These are phyloP conservation scores for Ailuropoda melanoleuca DNA, from an alignment of 2,113 vertebrate genomes.

Conservation along the genomic window DNA sequence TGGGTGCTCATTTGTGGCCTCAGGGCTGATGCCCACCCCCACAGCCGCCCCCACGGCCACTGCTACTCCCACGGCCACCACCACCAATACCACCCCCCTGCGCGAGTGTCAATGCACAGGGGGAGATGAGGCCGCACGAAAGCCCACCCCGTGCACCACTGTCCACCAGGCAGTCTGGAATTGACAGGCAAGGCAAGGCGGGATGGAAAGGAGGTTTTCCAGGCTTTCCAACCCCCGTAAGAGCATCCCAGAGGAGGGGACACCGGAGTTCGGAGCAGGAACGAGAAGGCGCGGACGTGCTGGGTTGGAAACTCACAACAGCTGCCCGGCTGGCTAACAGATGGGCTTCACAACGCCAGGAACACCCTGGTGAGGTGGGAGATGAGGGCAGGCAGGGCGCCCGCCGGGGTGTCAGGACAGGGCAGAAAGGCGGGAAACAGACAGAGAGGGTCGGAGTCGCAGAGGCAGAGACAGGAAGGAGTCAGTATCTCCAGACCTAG, in stretches of 20 bases:
- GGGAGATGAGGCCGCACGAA: rapidly evolving
- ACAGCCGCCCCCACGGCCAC: not conserved
- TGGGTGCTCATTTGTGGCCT: not conserved
- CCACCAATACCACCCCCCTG: not conserved
- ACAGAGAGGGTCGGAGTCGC: rapidly evolving
- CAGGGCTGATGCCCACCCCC: not conserved
- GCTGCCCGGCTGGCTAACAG: not conserved
- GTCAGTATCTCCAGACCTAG: rapidly evolving
- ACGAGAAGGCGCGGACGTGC: rapidly evolving
- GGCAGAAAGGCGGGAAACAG: not conserved
- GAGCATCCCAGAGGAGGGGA: not conserved
- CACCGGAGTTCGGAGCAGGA: rapidly evolving
- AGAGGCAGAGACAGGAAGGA: not conserved
- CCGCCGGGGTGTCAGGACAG: not conserved
- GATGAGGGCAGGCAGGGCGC: not conserved
- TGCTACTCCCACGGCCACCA: rapidly evolving
- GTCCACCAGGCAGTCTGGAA: not conserved
- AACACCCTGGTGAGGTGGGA: no score
- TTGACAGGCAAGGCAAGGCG: rapidly evolving
- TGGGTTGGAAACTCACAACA: not conserved
- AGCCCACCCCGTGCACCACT: rapidly evolving
- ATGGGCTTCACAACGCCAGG: rapidly evolving
- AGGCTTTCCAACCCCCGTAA: not conserved
- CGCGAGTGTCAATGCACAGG: rapidly evolving
- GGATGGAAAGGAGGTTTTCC: not conserved